phyloP scores from a whole-genome alignment of 2,888 invertebrate species.

The Pterobdella sp. region DNA sequence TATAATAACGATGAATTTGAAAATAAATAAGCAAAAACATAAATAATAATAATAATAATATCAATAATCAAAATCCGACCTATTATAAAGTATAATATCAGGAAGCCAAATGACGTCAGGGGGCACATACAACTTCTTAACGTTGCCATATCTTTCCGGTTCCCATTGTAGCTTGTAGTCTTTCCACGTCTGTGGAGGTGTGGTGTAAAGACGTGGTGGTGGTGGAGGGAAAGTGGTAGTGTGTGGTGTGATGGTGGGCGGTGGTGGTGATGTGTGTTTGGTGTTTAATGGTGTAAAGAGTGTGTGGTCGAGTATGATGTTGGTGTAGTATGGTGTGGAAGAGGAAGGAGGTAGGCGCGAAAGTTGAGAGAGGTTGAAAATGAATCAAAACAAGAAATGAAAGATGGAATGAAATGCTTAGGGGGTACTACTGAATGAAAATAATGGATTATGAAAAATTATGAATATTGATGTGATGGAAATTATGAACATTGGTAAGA shows the following conservation, averaged over 20 bases:
- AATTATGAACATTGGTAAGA: too few species aligned
- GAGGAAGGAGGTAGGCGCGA: not conserved
- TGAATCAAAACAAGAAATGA: too few species aligned
- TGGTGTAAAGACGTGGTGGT: not conserved
- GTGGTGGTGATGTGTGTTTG: not conserved
- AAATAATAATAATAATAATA: too few species aligned
- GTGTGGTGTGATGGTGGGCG: not conserved
- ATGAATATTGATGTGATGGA: too few species aligned
- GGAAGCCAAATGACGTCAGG: constrained; percentile 94
- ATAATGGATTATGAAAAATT: too few species aligned
- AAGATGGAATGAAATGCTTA: too few species aligned
- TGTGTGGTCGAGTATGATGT: not conserved
- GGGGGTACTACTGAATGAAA: too few species aligned
- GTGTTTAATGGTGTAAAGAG: not conserved
- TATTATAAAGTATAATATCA: constrained; percentile 92
- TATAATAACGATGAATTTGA: too few species aligned
- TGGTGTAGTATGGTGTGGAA: not conserved
- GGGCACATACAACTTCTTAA: constrained; percentile 83
- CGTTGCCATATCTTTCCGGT: constrained; percentile 82
- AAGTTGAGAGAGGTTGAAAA: too few species aligned
- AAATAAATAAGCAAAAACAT: too few species aligned
- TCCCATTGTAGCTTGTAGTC: constrained; percentile 94
- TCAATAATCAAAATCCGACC: too few species aligned
- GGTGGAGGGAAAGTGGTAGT: not conserved
- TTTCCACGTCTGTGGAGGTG: constrained; percentile 41